phyloP scores from a whole-genome alignment of 2,113 vertebrate genomes.

The Athene cunicularia region DNA sequence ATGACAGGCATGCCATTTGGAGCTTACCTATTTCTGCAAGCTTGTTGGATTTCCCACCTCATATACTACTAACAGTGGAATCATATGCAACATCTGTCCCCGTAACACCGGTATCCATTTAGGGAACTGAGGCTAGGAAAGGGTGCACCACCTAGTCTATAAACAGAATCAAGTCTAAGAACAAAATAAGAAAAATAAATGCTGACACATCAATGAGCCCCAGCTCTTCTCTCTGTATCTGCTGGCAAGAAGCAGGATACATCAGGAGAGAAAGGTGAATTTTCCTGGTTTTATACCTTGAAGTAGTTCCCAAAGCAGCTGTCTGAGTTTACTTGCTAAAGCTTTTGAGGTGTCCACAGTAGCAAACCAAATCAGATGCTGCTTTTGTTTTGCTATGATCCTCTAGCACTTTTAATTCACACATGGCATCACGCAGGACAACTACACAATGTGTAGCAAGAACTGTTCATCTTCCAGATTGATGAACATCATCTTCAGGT shows the following conservation, averaged over 20 bases:
- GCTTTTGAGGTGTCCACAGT: rapidly evolving
- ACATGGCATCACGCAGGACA: not conserved
- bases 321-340: not conserved
- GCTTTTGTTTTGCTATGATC: not conserved
- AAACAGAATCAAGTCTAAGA: not conserved
- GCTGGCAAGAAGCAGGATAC: not conserved
- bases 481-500: not conserved
- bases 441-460: rapidly evolving
- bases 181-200: not conserved
- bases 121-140: not conserved
- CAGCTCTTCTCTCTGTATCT: not conserved
- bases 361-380: not conserved
- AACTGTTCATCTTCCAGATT: not conserved
- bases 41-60: not conserved
- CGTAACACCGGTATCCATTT: rapidly evolving
- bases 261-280: not conserved
- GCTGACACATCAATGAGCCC: too few species aligned
- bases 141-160: not conserved
- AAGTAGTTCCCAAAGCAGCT: not conserved
- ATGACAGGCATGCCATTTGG: not conserved
- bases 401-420: not conserved
- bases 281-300: not conserved
- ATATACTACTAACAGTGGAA: rapidly evolving
- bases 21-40: rapidly evolving
- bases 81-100: rapidly evolving